Base-by-base conservation (phyloP, 2,888 invertebrate genomes). In the Gasteruption jaculator region DNA sequence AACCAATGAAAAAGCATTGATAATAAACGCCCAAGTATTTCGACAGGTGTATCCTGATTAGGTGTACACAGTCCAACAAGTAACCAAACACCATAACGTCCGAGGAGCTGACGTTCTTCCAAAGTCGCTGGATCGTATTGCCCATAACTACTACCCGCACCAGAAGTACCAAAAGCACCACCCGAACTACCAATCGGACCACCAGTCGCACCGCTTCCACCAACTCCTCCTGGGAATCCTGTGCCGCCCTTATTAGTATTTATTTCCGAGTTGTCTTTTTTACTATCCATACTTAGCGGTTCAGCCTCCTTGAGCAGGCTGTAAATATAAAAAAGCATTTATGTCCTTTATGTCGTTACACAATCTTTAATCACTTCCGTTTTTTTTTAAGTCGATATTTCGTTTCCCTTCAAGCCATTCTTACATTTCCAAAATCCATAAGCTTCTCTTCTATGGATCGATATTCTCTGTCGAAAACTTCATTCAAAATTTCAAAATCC, bases 1-100 rank as follows among this genome's bases (percentile, higher is more conserved):
- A 97, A 99, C 99, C 99, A 99, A 71, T 97, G 95, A 73, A 97
- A 99, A 49, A 99, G 79, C 80, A 96, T 95, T 20, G 94, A 91
- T 35, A 99, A 78, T 56, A 99, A 79, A 47, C 96, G 79, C 5
- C 96, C 96, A 36, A 97, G 76, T 39, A 86, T 79, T 71, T 88
- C 86, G 43, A 82, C 78, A 0, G 86, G 85, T 1, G 86, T 85
- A 60, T 85, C 85, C 16, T 84, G 78, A 49, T 81, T 82, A 0
- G 90, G 89, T 10, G 86, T 83, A 65, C 90, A 96, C 48, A 96
- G 80, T 8, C 95, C 95, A 30, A 96, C 93, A 65, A 99, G 79
- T 53, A 99, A 74, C 95, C 97, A 97, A 39, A 97, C 92, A 1
- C 97, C 99, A 71, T 96, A 99, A 52, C 93, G 81, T 39, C 93